Evolutionary conservation across 2,888 invertebrate species (phyloP).

Genomic region (Acanthococcus lagerstroemiae): DNA sequence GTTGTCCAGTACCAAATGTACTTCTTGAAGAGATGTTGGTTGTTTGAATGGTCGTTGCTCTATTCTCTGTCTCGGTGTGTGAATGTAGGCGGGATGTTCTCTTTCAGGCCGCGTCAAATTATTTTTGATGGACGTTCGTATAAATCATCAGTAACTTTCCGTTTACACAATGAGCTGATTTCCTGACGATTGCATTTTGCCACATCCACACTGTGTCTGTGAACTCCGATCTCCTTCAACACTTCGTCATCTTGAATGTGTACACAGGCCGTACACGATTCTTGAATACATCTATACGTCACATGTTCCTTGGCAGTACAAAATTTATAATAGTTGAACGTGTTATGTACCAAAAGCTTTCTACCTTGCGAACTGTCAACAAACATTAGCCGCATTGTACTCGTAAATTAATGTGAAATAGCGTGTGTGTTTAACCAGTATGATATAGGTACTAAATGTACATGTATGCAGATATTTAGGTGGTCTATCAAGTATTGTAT

Average conservation of each 20-base stretch:
- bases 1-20: too few relatives aligned
- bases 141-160: neutral
- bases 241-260: too few relatives aligned
- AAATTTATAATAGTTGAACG: neutral
- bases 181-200: neutral
- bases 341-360: neutral
- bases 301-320: too few relatives aligned
- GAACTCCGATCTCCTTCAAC: neutral
- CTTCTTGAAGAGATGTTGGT: too few relatives aligned
- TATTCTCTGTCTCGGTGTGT: neutral
- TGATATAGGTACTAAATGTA: too few relatives aligned
- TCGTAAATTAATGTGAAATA: neutral
- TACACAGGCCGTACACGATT: too few relatives aligned
- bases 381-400: neutral
- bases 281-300: too few relatives aligned
- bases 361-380: neutral
- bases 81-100: neutral
- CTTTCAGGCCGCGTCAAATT: neutral
- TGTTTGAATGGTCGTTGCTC: neutral
- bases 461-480: too few relatives aligned
- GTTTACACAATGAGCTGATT: neutral
- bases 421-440: too few relatives aligned
- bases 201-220: neutral
- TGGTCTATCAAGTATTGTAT: too few relatives aligned
- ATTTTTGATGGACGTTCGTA: neutral